Evolutionary conservation across 1,140 invertebrate species (phyloP).

Genomic region (Sitodiplosis mosellana): DNA sequence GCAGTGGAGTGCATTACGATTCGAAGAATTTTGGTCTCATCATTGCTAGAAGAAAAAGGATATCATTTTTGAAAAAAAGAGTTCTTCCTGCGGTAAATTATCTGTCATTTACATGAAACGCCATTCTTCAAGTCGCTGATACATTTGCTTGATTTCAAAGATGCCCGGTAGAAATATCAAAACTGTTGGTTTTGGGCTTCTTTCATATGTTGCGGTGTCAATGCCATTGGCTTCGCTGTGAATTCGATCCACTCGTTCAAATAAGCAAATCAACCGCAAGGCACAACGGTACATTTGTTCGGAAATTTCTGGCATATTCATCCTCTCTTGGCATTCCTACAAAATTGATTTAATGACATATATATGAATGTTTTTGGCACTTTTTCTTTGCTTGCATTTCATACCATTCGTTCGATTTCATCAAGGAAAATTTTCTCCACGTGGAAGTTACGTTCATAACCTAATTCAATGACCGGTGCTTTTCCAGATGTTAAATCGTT

Average conservation of each 20-base stretch:
- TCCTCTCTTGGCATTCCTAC: background rate
- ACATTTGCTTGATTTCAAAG: constrained; percentile 46
- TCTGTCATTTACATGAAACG: too few relatives aligned
- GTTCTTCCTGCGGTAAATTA: too few relatives aligned
- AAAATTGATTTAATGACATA: too few relatives aligned
- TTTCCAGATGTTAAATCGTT: constrained; percentile 18
- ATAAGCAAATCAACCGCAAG: constrained; percentile 41
- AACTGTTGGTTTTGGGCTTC: constrained; percentile 32
- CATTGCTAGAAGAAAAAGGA: too few relatives aligned
- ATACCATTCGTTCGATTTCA: constrained; percentile 26
- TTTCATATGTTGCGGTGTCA: too few relatives aligned
- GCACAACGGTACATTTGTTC: constrained; percentile 34
- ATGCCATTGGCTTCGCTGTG: constrained; percentile 3
- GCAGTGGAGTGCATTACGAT: too few relatives aligned
- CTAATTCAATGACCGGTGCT: constrained; percentile 38
- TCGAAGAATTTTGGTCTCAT: too few relatives aligned
- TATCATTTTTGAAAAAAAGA: too few relatives aligned
- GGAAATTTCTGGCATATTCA: constrained; percentile 24
- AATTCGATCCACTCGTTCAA: constrained; percentile 50
- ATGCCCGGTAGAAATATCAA: constrained; percentile 79
- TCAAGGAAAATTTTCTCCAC: constrained; percentile 52
- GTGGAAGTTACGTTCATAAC: constrained; percentile 29
- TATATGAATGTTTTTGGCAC: too few relatives aligned
- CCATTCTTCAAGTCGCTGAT: background rate
- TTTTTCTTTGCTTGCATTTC: too few relatives aligned